Base-by-base conservation (phyloP, 1,140 invertebrate species). In the Holotrichia oblita region DNA sequence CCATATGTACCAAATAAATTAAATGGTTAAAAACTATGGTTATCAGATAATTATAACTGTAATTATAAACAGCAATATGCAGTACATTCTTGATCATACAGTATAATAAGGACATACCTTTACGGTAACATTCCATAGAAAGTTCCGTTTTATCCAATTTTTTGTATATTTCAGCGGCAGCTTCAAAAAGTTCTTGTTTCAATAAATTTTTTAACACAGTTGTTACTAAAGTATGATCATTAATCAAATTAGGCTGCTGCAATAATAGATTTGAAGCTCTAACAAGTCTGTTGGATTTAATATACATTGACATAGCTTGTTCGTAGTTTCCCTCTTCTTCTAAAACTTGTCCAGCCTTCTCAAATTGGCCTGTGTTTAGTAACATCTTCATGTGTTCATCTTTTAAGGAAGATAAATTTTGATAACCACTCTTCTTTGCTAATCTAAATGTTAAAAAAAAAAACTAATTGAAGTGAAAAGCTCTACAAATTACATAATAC, bases 111-210 rank as follows among this genome's bases (percentile, higher is more conserved):
- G n/a, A n/a, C 2, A 91, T 90, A 48, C 95, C 95, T 86, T 95
- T 94, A 2, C 94, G 90, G 84, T 98, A 99, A 82, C 94, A 95
- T 40, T 96, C 92, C 77, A 99, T 90, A 0, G 98, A 97, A 2
- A 92, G 90, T 61, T 93, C 89, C 12, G 89, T 90, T 41, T 97
- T 93, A 7, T 93, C 91, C 8, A 93, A 90, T 77, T 92, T 93
- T 85, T 99, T 96, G 80, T 94, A 95, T 64, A 99, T 89, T 84
- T 99, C 96, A 0, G 97, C 98, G 27, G 97, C 97, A 83, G 97
- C 89, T 86, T 98, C 97, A 89, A 93, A 95, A 61, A 95, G 87
- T 79, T 95, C 93, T n/a, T 87, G 89, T 84, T 91, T 93, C 77
- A 91, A 90, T 59, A 92, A 87, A 81, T 89, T 90, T 44, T 90